A percentile compares a stretch with the other conserved stretches of the same genome.
Conservation (phyloP, 2,113 vertebrate genomes). For the Pelecanoides urinatrix region DNA sequence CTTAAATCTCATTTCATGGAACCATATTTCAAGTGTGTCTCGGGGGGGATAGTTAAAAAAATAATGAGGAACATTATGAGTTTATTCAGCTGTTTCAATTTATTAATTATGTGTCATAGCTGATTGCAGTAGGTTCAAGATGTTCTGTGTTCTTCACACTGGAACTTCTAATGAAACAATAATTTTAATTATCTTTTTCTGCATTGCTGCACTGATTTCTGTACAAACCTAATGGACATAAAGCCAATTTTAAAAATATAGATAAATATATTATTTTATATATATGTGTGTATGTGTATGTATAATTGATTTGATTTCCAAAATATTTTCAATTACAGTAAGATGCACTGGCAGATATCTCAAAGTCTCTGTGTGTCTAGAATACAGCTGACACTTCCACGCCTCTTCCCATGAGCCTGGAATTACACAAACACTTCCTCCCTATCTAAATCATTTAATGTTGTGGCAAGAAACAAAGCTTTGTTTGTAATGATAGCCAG, state of each 20-base stretch:
- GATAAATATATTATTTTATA: not conserved
- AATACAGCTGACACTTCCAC: not conserved
- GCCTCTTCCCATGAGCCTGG: not conserved
- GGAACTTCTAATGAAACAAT: constrained; percentile 5
- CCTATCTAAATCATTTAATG: not conserved
- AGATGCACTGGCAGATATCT: not conserved
- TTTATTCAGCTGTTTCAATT: constrained; percentile 13
- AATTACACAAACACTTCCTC: not conserved
- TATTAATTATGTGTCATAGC: constrained; percentile 47
- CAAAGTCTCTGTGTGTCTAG: not conserved
- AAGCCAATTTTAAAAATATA: not conserved
- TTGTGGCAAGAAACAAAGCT: not conserved
- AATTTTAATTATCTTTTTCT: constrained; percentile 33
- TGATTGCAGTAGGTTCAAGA: not conserved
- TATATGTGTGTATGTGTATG: not conserved
- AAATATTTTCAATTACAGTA: not conserved
- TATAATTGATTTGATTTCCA: not conserved
- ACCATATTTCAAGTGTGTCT: not conserved
- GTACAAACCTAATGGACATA: not conserved
- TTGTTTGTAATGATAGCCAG: not conserved
- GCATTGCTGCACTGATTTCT: not conserved
- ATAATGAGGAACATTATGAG: not conserved
- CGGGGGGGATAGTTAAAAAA: not conserved
- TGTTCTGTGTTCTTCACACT: not conserved
- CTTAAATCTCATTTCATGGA: not conserved